phyloP scores from a whole-genome alignment of 1,140 invertebrate genomes.

The Metaphire vulgaris region DNA sequence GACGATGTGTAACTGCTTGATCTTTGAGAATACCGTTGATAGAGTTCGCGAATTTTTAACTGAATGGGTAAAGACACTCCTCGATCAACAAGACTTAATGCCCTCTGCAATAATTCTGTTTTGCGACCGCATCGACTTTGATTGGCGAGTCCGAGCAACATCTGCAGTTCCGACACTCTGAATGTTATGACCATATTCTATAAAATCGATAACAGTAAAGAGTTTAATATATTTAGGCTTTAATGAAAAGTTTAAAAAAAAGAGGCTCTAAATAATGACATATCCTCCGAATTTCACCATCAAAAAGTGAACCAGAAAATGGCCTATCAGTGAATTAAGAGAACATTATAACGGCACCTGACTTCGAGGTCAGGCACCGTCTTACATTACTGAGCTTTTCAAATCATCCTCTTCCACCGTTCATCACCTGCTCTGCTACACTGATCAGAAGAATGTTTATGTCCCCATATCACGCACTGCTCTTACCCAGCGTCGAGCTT shows the following conservation, averaged over 20 bases:
- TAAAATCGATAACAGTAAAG: slow-evolving; percentile 32
- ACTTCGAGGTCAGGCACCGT: too few relatives aligned
- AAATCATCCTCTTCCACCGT: too few relatives aligned
- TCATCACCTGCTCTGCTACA: too few relatives aligned
- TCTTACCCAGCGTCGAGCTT: too few relatives aligned
- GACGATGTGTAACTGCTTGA: not conserved
- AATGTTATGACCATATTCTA: slow-evolving; percentile 71
- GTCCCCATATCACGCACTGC: too few relatives aligned
- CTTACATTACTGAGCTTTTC: too few relatives aligned
- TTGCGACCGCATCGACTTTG: slow-evolving; percentile 79
- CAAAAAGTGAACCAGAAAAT: too few relatives aligned
- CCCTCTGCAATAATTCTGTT: slow-evolving; percentile 72
- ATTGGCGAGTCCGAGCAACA: slow-evolving; percentile 74
- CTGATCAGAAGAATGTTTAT: too few relatives aligned
- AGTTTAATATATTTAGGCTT: not conserved
- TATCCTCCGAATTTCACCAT: too few relatives aligned
- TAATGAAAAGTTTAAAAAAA: not conserved
- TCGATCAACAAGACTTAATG: slow-evolving; percentile 65
- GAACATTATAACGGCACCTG: too few relatives aligned
- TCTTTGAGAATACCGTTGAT: slow-evolving; percentile 47
- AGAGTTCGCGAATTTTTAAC: slow-evolving; percentile 75
- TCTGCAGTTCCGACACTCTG: slow-evolving; percentile 74
- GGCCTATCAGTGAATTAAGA: too few relatives aligned
- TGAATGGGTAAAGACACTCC: slow-evolving; percentile 65
- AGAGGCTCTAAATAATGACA: too few relatives aligned